A percentile compares a stretch with the other conserved stretches of the same genome.
Conservation (phyloP, 92 coral and sea anemone genomes). For the Parazoanthus atlanticus region DNA sequence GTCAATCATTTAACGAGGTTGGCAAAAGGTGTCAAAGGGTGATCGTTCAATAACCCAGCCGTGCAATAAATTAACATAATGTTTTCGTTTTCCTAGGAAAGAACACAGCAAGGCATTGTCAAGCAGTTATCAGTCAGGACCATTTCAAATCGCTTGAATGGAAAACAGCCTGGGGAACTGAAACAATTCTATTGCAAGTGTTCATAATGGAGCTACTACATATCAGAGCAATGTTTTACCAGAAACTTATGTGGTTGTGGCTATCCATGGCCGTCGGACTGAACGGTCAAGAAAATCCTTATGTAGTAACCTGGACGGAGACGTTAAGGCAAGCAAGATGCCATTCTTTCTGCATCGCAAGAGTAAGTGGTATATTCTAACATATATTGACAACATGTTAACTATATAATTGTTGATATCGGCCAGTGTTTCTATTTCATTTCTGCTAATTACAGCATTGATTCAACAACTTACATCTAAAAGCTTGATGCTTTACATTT, state of each 20-base stretch:
- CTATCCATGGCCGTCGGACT: neutral
- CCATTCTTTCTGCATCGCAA: slow-evolving; percentile 15
- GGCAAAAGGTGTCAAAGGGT: slow-evolving; percentile 15
- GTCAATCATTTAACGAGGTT: neutral
- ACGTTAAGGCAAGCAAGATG: slow-evolving; percentile 30
- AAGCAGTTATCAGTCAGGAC: neutral
- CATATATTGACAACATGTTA: neutral
- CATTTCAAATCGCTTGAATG: neutral
- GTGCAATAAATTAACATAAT: slow-evolving; percentile 22
- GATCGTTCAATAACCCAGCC: neutral
- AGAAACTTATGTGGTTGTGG: neutral
- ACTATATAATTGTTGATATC: neutral
- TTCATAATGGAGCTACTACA: neutral
- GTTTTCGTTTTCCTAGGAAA: slow-evolving; percentile 21
- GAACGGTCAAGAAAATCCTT: slow-evolving; percentile 10
- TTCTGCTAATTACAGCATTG: neutral
- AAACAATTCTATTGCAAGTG: neutral
- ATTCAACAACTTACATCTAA: too few relatives aligned
- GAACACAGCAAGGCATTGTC: neutral
- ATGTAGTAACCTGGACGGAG: slow-evolving; percentile 1
- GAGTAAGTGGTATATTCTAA: neutral
- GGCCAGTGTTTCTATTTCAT: neutral
- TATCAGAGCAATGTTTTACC: neutral
- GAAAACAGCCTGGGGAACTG: neutral
- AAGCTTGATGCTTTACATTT: neutral